Evolutionary conservation across 92 coral and sea anemone species (phyloP), one percentile per base, ranked within the genome.

Genomic region (Zoanthus sociatus): DNA sequence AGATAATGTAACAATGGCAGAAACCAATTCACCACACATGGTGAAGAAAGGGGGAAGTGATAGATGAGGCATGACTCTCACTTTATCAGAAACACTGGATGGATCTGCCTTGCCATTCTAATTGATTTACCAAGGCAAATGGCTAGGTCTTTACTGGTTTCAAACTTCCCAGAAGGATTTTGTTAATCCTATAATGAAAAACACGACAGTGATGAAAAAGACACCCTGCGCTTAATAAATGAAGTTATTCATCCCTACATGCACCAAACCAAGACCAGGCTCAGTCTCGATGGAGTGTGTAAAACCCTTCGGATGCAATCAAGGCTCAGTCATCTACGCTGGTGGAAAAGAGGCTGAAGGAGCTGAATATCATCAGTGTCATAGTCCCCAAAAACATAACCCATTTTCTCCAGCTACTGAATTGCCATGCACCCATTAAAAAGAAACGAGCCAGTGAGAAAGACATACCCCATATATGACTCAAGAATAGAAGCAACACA

Each of bases 341-440:
- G 7, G 67, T 61, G 9, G 33, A 30, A 33, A 67, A 82, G 46
- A 12, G 16, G 1, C 63, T 87, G 67, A 74, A 73, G 73, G 78
- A 87, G 47, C 83, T 83, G 54, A 68, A 84, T 58, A 84, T 91
- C 61, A 83, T 71, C 83, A 77, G 83, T 70, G 87, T 83, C 86
- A 83, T 87, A 87, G 91, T 91, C 44, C 82, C 91, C 20, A 91
- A 91, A 83, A 91, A 87, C 91, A 87, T 87, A 89, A 87, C 88
- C 17, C 91, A 91, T 75, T 86, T 91, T 84, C 90, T 91, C 87
- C 91, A 88, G 53, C 94, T 89, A 60, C 87, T 37, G 42, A 4
- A 37, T 37, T 2, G 42, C 42, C 42, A 37, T 37, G 42, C 42
- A 37, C 42, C 42, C 42, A 37, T 37, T 37, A 37, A 37, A 37